Evolutionary conservation across 2,113 vertebrate genomes (phyloP).

Genomic region (Orcinus orca): DNA sequence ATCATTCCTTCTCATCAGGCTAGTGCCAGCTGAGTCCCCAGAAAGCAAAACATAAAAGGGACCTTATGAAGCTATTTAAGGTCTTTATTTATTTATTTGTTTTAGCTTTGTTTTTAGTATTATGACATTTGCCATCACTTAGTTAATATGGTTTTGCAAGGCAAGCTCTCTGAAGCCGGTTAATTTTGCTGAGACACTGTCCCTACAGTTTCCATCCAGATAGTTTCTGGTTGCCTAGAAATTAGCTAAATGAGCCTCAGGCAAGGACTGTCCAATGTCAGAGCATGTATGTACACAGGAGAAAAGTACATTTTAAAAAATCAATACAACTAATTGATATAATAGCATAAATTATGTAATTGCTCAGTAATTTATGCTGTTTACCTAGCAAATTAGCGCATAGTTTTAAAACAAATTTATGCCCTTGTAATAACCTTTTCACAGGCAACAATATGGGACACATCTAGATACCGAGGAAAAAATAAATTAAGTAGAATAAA

Average conservation of each 20-base stretch:
- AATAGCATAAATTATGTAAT: constrained; percentile 31
- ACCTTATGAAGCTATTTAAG: background rate
- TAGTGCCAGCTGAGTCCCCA: background rate
- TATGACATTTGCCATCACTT: background rate
- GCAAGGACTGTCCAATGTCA: background rate
- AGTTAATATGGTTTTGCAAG: background rate
- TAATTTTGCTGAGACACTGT: background rate
- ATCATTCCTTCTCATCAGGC: background rate
- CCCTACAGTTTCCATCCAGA: background rate
- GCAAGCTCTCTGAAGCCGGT: background rate
- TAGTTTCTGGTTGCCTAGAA: background rate
- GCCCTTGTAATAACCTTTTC: constrained; percentile 32
- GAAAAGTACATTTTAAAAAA: background rate
- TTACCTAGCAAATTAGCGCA: constrained; percentile 36
- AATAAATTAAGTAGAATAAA: constrained; percentile 64
- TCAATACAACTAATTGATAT: background rate
- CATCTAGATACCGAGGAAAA: constrained; percentile 41
- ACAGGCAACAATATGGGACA: background rate
- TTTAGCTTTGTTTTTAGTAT: background rate
- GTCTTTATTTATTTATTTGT: background rate
- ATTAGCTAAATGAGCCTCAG: background rate
- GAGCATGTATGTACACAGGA: background rate
- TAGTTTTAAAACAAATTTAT: constrained; percentile 41
- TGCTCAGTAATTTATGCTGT: constrained; percentile 29
- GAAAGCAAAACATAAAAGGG: background rate